Conservation (phyloP, 2,888 invertebrate genomes). For the Liodrosophila aerea region DNA sequence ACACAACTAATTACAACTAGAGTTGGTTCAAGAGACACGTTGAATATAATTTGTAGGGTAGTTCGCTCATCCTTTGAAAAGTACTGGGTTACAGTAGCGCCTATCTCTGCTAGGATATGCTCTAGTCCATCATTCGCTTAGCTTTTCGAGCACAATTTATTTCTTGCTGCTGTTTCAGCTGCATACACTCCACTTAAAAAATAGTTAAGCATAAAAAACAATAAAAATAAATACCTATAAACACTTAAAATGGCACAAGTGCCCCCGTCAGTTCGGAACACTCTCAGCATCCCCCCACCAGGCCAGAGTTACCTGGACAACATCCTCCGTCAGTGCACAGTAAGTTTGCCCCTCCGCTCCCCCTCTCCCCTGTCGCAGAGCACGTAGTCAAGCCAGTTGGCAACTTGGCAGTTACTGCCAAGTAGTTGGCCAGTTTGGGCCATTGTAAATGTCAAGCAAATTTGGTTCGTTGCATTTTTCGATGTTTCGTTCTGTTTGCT, state of each 20-base stretch:
- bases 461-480: slow-evolving; percentile 63
- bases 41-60: too few species aligned
- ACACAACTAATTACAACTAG: neutral
- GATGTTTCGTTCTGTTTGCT: slow-evolving; percentile 14
- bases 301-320: too few species aligned
- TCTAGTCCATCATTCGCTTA: neutral
- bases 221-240: slow-evolving; percentile 77
- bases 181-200: slow-evolving; percentile 70
- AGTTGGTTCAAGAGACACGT: too few species aligned
- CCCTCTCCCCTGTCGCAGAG: neutral
- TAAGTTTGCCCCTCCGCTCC: neutral
- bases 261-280: slow-evolving; percentile 3
- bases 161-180: slow-evolving; percentile 36
- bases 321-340: too few species aligned
- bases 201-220: slow-evolving; percentile 75
- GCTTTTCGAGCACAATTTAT: neutral
- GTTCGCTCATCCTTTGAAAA: too few species aligned
- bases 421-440: slow-evolving; percentile 57
- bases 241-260: slow-evolving; percentile 75
- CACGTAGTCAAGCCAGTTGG: slow-evolving; percentile 29
- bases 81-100: too few species aligned
- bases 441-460: slow-evolving; percentile 76
- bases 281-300: slow-evolving; percentile 3
- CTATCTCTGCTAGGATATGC: slow-evolving; percentile 19
- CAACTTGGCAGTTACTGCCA: slow-evolving; percentile 37